Percentiles rank a stretch among this genome's conserved stretches.
Evolutionary conservation across 2,797 vertebrate species (phyloP).

Genomic region (Siniperca undulata): DNA sequence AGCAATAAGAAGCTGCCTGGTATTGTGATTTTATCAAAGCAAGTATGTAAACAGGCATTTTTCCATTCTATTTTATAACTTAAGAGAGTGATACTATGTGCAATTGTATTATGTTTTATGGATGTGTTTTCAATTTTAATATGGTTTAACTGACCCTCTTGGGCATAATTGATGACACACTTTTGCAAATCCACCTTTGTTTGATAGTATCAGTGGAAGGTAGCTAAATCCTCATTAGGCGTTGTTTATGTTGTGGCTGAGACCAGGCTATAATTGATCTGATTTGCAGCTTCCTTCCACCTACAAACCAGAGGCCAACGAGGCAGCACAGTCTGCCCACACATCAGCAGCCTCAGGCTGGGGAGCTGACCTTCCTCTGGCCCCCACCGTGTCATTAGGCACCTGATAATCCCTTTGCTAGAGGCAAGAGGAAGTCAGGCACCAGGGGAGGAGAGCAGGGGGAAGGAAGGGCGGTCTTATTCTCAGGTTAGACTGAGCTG

Average conservation of each 20-base stretch:
- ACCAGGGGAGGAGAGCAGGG: conserved; percentile 50
- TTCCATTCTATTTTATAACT: neutral
- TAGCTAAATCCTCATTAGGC: conserved; percentile 52
- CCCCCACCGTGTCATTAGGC: conserved; percentile 66
- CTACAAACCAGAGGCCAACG: conserved; percentile 19
- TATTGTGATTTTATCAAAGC: conserved; percentile 17
- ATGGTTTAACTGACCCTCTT: conserved; percentile 3
- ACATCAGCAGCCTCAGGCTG: conserved; percentile 53
- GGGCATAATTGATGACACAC: conserved; percentile 42
- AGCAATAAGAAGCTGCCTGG: neutral
- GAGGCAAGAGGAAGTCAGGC: conserved; percentile 73
- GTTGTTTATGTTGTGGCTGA: conserved; percentile 50
- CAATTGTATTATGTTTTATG: neutral
- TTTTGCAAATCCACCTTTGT: conserved; percentile 34
- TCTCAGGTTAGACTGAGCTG: conserved; percentile 51
- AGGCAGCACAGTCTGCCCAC: conserved; percentile 38
- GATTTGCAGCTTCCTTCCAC: conserved; percentile 51
- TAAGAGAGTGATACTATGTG: neutral
- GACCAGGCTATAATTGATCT: conserved; percentile 49
- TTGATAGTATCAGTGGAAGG: conserved; percentile 27
- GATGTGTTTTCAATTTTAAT: conserved; percentile 30
- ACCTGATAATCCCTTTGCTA: conserved; percentile 72
- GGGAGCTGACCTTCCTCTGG: conserved; percentile 69
- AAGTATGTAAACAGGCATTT: neutral
- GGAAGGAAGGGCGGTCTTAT: conserved; percentile 40